Evolutionary conservation across 2,797 vertebrate genomes (phyloP).

Genomic region (Cuculus canorus): DNA sequence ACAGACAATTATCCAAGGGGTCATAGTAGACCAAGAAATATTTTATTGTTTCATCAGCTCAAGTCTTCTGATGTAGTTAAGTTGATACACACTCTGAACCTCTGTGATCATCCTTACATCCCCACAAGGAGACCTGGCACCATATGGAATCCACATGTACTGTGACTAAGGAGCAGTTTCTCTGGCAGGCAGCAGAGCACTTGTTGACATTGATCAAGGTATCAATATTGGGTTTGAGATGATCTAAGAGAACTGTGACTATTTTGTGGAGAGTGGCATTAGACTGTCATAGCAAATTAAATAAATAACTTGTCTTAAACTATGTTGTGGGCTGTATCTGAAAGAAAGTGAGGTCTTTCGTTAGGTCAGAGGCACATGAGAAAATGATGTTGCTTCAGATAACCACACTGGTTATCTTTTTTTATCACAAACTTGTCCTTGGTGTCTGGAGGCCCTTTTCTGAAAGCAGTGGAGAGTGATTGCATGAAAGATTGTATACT

Average conservation of each 20-base stretch:
- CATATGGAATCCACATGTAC: neutral
- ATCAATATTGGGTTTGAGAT: neutral
- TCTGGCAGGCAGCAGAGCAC: neutral
- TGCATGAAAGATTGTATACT: neutral
- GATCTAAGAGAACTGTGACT: constrained; percentile 11
- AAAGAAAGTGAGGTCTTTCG: neutral
- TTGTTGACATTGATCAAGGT: constrained; percentile 8
- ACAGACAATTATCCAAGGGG: neutral
- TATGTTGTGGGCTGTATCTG: neutral
- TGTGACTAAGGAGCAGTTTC: neutral
- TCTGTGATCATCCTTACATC: neutral
- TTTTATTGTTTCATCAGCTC: constrained; percentile 24
- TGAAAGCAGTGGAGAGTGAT: neutral
- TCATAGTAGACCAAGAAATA: neutral
- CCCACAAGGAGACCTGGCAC: neutral
- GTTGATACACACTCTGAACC: neutral
- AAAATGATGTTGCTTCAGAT: neutral
- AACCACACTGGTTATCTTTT: neutral
- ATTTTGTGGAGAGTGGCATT: neutral
- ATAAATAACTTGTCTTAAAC: constrained; percentile 8
- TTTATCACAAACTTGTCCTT: neutral
- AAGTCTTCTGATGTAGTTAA: neutral
- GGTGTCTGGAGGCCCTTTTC: neutral
- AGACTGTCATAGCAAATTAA: neutral
- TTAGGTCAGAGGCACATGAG: neutral